Conservation (phyloP, 1,140 invertebrate species). For the Idris sp. region DNA sequence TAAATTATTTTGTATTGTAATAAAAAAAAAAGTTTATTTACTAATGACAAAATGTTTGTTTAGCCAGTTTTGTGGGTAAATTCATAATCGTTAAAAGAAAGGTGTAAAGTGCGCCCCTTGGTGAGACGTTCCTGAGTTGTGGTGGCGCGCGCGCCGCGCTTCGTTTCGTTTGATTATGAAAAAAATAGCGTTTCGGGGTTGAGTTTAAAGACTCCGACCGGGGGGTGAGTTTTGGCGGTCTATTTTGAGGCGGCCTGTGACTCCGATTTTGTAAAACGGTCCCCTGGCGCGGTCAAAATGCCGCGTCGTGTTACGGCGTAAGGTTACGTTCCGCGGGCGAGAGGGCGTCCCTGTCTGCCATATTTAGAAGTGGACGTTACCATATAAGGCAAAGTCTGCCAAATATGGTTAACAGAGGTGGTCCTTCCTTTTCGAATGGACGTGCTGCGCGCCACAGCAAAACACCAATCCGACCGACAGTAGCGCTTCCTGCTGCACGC, state of each 20-base stretch:
- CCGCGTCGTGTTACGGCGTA: conserved; percentile 66
- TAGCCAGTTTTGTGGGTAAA: too few species aligned
- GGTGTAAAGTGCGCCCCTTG: conserved; percentile 59
- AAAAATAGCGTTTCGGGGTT: conserved; percentile 25
- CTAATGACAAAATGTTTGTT: too few species aligned
- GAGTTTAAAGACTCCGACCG: conserved; percentile 22
- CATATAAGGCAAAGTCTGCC: conserved; percentile 85
- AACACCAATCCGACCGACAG: conserved; percentile 77
- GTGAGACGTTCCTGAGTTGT: conserved; percentile 18
- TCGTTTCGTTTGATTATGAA: conserved; percentile 56
- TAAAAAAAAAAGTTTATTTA: too few species aligned
- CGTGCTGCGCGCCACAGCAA: conserved; percentile 72
- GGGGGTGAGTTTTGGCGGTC: conserved; percentile 12
- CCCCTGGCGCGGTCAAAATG: conserved; percentile 38
- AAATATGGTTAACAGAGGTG: conserved; percentile 84
- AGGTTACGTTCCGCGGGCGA: conserved; percentile 76
- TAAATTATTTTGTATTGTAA: too few species aligned
- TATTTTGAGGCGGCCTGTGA: conserved; percentile 16
- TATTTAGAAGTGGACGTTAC: conserved; percentile 86
- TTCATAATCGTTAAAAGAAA: too few species aligned
- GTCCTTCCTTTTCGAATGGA: conserved; percentile 75
- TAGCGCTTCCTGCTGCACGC: conserved; percentile 74
- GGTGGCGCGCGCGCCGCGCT: conserved; percentile 59
- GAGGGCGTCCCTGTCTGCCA: conserved; percentile 83
- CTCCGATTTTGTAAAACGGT: conserved; percentile 44